These are phyloP conservation scores for Herpetotheres cachinnans DNA, from an alignment of 2,113 vertebrate species.

Conservation along the genomic window DNA sequence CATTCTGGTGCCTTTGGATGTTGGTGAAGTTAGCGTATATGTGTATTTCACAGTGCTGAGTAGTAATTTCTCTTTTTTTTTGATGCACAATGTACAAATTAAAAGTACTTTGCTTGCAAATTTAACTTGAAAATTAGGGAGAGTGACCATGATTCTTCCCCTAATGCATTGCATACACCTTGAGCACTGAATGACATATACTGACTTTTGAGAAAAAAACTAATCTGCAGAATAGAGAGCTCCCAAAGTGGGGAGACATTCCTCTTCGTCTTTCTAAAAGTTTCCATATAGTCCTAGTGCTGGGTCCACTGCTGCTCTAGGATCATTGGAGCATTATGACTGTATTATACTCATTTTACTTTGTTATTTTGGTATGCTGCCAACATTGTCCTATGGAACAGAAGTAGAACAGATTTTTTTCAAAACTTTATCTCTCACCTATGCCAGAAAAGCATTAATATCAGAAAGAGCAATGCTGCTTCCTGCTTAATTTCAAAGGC, in stretches of 20 bases:
- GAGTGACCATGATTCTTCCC: background rate
- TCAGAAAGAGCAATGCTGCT: background rate
- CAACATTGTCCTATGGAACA: background rate
- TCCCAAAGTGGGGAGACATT: background rate
- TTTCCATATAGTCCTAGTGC: background rate
- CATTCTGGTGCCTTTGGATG: background rate
- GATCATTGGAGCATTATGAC: background rate
- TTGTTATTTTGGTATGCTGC: background rate
- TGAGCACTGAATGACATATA: background rate
- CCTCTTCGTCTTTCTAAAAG: background rate
- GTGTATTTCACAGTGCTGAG: background rate
- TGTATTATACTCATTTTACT: background rate
- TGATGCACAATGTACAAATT: background rate
- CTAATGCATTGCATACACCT: background rate
- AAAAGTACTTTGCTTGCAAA: background rate
- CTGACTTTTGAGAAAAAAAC: background rate
- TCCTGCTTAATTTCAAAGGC: background rate
- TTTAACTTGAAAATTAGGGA: background rate
- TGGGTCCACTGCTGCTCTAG: background rate
- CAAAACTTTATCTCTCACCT: background rate
- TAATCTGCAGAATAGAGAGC: background rate
- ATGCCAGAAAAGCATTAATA: background rate
- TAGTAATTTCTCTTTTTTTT: background rate
- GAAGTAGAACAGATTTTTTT: background rate
- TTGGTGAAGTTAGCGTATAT: background rate